A percentile compares a stretch with the other conserved stretches of the same genome.
Evolutionary conservation across 2,888 invertebrate species (phyloP).

Genomic region (Orchesella flavescens): DNA sequence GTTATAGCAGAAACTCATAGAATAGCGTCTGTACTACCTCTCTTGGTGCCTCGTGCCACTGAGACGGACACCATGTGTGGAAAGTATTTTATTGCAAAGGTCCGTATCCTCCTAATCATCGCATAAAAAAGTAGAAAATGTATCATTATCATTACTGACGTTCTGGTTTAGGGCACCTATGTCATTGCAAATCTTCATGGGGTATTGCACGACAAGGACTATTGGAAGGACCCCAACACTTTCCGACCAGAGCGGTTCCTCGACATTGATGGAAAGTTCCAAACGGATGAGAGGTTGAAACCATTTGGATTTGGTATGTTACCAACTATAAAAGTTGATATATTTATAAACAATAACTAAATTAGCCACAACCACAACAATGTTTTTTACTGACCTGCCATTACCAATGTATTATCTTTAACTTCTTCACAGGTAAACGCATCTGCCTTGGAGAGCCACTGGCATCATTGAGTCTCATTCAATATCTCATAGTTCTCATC

Average conservation of each 20-base stretch:
- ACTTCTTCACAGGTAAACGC: conserved; percentile 77
- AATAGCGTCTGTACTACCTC: conserved; percentile 8
- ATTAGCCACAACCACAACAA: no score
- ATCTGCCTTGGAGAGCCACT: conserved; percentile 80
- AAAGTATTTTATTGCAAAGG: conserved; percentile 36
- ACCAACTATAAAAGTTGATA: background rate
- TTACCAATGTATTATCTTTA: no score
- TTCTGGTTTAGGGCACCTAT: background rate
- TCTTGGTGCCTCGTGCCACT: background rate
- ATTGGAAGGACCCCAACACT: conserved; percentile 41
- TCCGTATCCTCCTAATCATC: no score
- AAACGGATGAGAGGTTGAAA: background rate
- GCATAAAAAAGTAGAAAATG: no score
- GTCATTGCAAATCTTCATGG: conserved; percentile 33
- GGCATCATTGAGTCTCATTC: conserved; percentile 79
- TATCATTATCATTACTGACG: no score
- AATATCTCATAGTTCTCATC: conserved; percentile 78
- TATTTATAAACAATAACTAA: no score
- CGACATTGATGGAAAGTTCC: background rate
- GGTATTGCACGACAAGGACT: background rate
- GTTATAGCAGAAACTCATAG: conserved; percentile 32
- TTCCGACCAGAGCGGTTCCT: conserved; percentile 47
- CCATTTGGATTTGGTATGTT: conserved; percentile 44
- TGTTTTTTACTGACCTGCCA: no score
- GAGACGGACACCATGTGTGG: background rate